A percentile compares a stretch with the other conserved stretches of the same genome.
phyloP scores from a whole-genome alignment of 2,113 vertebrate genomes.

The Tragelaphus scriptus region DNA sequence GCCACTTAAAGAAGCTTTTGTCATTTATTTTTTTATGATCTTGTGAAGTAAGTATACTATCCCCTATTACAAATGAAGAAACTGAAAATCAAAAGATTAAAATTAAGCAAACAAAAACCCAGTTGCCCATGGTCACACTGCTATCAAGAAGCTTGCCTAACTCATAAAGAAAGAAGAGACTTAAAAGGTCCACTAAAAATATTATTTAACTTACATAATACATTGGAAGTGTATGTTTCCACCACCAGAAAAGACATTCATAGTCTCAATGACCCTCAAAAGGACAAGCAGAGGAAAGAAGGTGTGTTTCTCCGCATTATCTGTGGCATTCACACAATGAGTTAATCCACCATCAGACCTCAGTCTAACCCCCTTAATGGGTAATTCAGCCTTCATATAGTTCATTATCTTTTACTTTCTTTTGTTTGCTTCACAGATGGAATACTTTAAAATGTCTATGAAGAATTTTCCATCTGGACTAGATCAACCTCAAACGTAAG shows the following conservation, averaged over 20 bases:
- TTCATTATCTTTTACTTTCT: constrained; percentile 65
- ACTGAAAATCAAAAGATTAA: background rate
- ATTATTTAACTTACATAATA: background rate
- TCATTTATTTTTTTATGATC: background rate
- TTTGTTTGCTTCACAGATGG: constrained; percentile 65
- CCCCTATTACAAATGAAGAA: background rate
- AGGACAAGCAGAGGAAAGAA: constrained; percentile 32
- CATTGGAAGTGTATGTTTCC: constrained; percentile 1
- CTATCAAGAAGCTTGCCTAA: background rate
- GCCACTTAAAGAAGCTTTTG: background rate
- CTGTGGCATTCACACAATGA: constrained; percentile 18
- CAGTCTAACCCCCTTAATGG: constrained; percentile 51
- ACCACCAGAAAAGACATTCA: constrained; percentile 26
- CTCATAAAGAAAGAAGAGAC: background rate
- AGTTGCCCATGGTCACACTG: background rate
- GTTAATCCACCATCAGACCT: constrained; percentile 65
- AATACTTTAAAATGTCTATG: constrained; percentile 43
- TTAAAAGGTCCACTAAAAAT: constrained; percentile 1
- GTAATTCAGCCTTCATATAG: constrained; percentile 53
- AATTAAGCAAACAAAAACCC: background rate
- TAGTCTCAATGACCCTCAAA: constrained; percentile 59
- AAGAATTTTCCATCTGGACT: constrained; percentile 68
- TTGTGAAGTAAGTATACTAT: background rate
- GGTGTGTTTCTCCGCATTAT: constrained; percentile 33
- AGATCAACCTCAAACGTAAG: constrained; percentile 56